Base-by-base conservation (phyloP, 2,113 vertebrate genomes). In the Oryzias javanicus region DNA sequence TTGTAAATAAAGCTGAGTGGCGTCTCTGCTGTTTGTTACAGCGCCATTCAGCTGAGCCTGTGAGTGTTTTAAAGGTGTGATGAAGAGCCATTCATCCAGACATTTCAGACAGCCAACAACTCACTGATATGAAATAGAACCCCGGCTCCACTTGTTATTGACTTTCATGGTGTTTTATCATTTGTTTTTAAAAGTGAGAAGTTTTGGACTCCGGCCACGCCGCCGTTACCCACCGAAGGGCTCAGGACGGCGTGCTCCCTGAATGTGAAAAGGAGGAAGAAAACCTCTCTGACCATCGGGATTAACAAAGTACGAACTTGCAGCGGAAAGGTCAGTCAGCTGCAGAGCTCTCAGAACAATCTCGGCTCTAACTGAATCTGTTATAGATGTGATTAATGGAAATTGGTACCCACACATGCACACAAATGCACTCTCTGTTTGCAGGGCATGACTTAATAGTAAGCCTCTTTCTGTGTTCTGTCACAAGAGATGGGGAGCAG, bases 1-100 rank as follows among this genome's bases (percentile, higher is more conserved):
- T 77, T 86, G 67, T 75, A 79, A 86, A 90, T 89, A 83, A 90
- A 84, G 78, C 77, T 83, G 81, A 88, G 85, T 87, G 83, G 82
- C 65, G 65, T 74, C 80, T 72, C 44, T 42, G 75, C 69, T 51
- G 42, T 86, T 85, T 82, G 75, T 84, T 67, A 72, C 72, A 7
- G 42, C 22, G 56, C 55, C 52, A 65, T 79, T 79, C 48, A 20
- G 55, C 55, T 5, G 60, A 14, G 67, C 54, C 54, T 10, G 59
- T 17, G 79, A 76, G 82, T 70, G 72, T 85, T 74, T 78, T 80
- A 79, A 78, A 72, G 68, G 61, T 65, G 70, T 84, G 86, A 81
- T 60, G 69, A 75, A 65, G 71, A 82, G 70, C 80, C 73, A 78
- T 89, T 88, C 68, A 84, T 87, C 67, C 61, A 72, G 70, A 64